Percentiles rank a stretch among this genome's conserved stretches.
phyloP scores from a whole-genome alignment of 2,888 invertebrate species.

The Stegana nigrithorax region DNA sequence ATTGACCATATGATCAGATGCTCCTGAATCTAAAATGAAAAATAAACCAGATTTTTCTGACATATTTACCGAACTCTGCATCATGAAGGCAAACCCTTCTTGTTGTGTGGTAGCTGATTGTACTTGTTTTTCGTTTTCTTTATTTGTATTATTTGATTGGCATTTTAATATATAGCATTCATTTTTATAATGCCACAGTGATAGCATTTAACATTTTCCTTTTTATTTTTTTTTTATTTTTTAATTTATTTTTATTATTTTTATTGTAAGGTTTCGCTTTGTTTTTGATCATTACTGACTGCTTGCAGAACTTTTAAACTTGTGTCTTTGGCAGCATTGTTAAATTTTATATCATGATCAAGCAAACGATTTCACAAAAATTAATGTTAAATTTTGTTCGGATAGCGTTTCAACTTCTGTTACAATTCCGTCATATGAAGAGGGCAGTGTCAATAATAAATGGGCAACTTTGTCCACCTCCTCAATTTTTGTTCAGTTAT shows the following conservation, averaged over 20 bases:
- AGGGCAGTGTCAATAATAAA: conserved; percentile 20
- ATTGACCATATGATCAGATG: conserved; percentile 29
- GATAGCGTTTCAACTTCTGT: conserved; percentile 24
- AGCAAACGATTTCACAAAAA: conserved; percentile 54
- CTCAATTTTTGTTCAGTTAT: conserved; percentile 26
- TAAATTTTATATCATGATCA: conserved; percentile 34
- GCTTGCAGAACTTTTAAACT: conserved; percentile 47
- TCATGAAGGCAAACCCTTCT: conserved; percentile 14
- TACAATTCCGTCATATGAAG: conserved; percentile 17
- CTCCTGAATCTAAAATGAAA: conserved; percentile 25
- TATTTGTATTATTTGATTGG: conserved; percentile 7
- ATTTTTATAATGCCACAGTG: conserved; percentile 55
- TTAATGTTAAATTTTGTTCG: conserved; percentile 37
- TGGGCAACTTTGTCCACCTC: conserved; percentile 24
- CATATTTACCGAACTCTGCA: not conserved
- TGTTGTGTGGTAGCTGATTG: conserved; percentile 6
- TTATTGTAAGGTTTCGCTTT: not conserved
- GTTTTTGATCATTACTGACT: conserved; percentile 12
- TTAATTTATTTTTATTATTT: not conserved
- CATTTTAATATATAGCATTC: conserved; percentile 39
- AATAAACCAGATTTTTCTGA: not conserved
- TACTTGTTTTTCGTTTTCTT: conserved; percentile 9
- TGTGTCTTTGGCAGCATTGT: conserved; percentile 33
- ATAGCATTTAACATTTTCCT: conserved; percentile 38
- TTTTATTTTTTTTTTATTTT: conserved; percentile 1